Conservation (phyloP, 2,888 invertebrate genomes). For the Psylliodes chrysocephalus region DNA sequence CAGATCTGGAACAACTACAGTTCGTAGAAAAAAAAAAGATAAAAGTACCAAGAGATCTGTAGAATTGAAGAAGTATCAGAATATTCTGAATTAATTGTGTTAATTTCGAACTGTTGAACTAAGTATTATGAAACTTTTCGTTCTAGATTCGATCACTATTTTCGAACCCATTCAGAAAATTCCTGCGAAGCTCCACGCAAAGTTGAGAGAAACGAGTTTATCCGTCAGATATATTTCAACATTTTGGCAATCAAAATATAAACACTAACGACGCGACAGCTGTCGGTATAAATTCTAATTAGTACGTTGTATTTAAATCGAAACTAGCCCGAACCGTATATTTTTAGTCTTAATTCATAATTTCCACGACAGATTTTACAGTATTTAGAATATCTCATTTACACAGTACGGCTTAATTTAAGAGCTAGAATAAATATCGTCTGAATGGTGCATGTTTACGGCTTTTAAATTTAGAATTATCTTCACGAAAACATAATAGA, state of each 20-base stretch:
- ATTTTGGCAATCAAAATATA: constrained; percentile 8
- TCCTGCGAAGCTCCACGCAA: not conserved
- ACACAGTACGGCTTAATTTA: not conserved
- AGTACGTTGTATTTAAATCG: not conserved
- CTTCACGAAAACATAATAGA: no score
- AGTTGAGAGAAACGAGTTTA: not conserved
- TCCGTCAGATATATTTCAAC: not conserved
- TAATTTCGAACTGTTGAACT: no score
- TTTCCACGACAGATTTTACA: not conserved
- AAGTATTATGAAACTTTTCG: no score
- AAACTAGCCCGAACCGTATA: constrained; percentile 6
- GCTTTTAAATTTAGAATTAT: no score
- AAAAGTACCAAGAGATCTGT: no score
- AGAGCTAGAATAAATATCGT: not conserved
- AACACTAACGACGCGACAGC: constrained; percentile 1
- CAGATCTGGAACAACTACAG: no score
- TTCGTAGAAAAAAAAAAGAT: no score
- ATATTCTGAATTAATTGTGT: no score
- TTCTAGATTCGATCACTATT: no score
- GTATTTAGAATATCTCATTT: constrained; percentile 9
- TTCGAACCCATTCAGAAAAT: not conserved
- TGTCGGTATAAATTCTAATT: constrained; percentile 23
- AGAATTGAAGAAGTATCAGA: no score
- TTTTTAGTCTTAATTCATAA: constrained; percentile 7
- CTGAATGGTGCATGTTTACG: no score